These are phyloP conservation scores for Diachasma alloeum DNA, from an alignment of 1,140 invertebrate genomes.

Conservation along the genomic window DNA sequence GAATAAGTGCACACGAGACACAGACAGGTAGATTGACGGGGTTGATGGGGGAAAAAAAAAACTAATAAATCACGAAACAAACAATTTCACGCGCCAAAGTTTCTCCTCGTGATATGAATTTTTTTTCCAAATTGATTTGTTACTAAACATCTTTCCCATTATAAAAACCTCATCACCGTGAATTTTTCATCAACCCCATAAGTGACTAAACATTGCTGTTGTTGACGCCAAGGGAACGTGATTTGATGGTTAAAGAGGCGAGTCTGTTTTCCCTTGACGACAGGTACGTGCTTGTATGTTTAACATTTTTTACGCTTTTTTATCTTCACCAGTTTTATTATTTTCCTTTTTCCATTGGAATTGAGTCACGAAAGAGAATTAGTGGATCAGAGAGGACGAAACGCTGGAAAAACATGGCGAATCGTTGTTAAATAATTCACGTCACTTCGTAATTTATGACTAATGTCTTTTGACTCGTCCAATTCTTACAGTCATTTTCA, in stretches of 20 bases:
- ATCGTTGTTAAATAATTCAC: neutral
- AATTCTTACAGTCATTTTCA: neutral
- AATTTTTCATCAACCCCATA: constrained; percentile 5
- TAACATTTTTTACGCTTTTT: neutral
- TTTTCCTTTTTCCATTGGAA: neutral
- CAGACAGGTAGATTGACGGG: constrained; percentile 47
- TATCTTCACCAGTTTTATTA: neutral
- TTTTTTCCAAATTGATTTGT: neutral
- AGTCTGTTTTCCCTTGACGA: neutral
- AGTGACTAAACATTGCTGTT: neutral
- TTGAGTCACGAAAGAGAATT: constrained; percentile 19
- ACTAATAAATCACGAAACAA: neutral
- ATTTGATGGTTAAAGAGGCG: neutral
- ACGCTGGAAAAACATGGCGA: neutral
- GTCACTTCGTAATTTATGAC: neutral
- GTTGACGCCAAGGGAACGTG: neutral
- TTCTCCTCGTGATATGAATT: neutral
- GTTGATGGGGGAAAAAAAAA: constrained; percentile 5
- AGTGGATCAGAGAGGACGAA: neutral
- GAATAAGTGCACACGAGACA: constrained; percentile 57
- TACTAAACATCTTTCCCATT: neutral
- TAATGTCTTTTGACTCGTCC: neutral
- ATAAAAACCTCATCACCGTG: neutral
- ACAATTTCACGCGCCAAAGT: neutral
- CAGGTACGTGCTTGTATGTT: constrained; percentile 9